Percentiles rank a stretch among this genome's conserved stretches.
Conservation (phyloP, 2,113 vertebrate species). For the Egretta garzetta region DNA sequence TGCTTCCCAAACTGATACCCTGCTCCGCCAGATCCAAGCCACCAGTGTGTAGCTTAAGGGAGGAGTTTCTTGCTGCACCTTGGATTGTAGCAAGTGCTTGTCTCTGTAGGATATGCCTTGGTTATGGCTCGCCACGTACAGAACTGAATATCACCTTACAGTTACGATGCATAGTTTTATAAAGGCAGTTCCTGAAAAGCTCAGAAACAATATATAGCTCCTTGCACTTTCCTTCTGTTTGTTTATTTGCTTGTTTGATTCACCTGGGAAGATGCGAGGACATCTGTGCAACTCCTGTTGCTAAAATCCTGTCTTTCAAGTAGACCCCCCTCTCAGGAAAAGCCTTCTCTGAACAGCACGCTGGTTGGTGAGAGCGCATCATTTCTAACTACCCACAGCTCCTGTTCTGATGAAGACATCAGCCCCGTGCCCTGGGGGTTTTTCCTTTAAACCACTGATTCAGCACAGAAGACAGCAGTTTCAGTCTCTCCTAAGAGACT, state of each 20-base stretch:
- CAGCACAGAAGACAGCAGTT: not conserved
- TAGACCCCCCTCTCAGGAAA: not conserved
- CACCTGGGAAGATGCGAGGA: not conserved
- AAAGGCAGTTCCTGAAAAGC: not conserved
- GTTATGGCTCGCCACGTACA: fast-evolving
- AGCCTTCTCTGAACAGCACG: not conserved
- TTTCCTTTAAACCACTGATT: not conserved
- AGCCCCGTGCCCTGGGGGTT: not conserved
- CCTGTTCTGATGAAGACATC: not conserved
- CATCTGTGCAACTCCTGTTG: not conserved
- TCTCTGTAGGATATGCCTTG: not conserved
- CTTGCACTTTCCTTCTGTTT: not conserved
- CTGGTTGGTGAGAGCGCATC: not conserved
- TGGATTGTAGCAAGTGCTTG: not conserved
- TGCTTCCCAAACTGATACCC: not conserved
- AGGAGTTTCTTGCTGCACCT: not conserved
- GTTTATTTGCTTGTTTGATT: not conserved
- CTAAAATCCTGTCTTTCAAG: not conserved
- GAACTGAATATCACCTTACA: not conserved
- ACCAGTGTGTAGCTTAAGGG: fast-evolving
- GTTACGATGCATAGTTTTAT: not conserved
- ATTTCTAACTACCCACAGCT: not conserved
- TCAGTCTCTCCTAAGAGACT: not conserved
- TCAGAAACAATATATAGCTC: not conserved
- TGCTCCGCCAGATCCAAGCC: not conserved